Evolutionary conservation across 2,888 invertebrate species (phyloP).

Genomic region (Pheosia tremula): DNA sequence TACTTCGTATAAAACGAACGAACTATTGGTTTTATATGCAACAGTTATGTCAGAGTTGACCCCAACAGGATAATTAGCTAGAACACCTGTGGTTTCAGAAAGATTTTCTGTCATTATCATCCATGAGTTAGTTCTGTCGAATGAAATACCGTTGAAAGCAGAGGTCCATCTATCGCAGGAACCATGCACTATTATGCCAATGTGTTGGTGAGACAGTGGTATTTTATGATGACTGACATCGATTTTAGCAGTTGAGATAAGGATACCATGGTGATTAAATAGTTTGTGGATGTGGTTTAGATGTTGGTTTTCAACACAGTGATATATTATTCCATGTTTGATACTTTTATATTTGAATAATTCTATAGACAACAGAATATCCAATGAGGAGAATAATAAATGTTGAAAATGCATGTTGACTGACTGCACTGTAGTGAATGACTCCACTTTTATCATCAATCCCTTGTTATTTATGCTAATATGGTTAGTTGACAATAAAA

Average conservation of each 20-base stretch:
- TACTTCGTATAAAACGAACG: slow-evolving; percentile 68
- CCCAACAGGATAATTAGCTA: slow-evolving; percentile 66
- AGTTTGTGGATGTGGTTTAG: slow-evolving; percentile 45
- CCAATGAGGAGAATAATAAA: slow-evolving; percentile 28
- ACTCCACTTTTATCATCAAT: not conserved
- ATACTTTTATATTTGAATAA: slow-evolving; percentile 62
- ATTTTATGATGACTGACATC: slow-evolving; percentile 23
- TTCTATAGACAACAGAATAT: slow-evolving; percentile 49
- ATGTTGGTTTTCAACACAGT: slow-evolving; percentile 48
- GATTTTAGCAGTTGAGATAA: slow-evolving; percentile 30
- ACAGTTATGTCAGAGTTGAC: slow-evolving; percentile 77
- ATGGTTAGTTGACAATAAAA: slow-evolving; percentile 50
- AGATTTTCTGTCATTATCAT: slow-evolving; percentile 58
- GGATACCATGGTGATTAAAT: slow-evolving; percentile 46
- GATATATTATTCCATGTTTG: slow-evolving; percentile 50
- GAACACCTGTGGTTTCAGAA: slow-evolving; percentile 38
- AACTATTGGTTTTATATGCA: slow-evolving; percentile 40
- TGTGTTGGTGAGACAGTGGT: slow-evolving; percentile 37
- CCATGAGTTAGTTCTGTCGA: slow-evolving; percentile 65
- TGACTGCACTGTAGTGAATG: not conserved
- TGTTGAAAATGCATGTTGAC: slow-evolving; percentile 26
- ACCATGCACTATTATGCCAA: slow-evolving; percentile 60
- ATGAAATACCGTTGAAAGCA: slow-evolving; percentile 39
- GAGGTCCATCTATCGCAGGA: slow-evolving; percentile 58
- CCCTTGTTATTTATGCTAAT: not conserved